Evolutionary conservation across 2,888 invertebrate genomes (phyloP), one percentile per base, ranked within the genome.

Genomic region (Leucozona laternaria): DNA sequence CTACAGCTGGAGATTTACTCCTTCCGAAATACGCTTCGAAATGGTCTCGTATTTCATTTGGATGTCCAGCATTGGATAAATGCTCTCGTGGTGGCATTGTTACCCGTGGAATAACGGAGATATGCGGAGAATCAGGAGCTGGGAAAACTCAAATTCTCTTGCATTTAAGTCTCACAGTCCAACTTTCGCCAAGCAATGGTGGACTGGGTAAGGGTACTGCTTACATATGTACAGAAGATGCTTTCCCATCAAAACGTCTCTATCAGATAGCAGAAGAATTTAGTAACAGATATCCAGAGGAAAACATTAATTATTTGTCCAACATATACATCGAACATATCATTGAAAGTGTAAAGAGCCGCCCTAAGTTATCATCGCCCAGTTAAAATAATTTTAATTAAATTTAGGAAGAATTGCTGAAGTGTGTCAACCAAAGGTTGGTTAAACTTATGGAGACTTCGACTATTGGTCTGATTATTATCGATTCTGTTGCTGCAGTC

Each of bases 61-160:
- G 96, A 4, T 96, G 95, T 89, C 70, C 90, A 3, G 90, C 92
- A 7, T 91, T 96, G 37, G 95, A 96, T 90, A 89, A 90, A 45
- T 92, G 94, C 84, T 92, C 95, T 1, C 92, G 92, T 87, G 96
- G 96, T 28, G 96, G 97, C 15, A 92, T 97, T 66, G 92, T 94
- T 4, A 92, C 93, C 10, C 93, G 94, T 82, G 96, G 96, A 7
- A 94, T 97, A 62, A 96, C 95, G 10, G 96, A 97, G 93, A 93
- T 97, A 89, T 94, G 94, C 89, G 97, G 97, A 0, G 94, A 94
- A 89, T 95, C 96, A 89, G 95, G 96, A 1, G 93, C 94, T 84
- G 97, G 97, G 3, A 97, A 97, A 92, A 96, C 96, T 0, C 97
- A 97, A 90, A 89, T 96, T 15, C 95, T 96, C 88, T 91, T 97